Evolutionary conservation across 2,113 vertebrate genomes (phyloP).

Genomic region (Lamprologus ornatipinnis): DNA sequence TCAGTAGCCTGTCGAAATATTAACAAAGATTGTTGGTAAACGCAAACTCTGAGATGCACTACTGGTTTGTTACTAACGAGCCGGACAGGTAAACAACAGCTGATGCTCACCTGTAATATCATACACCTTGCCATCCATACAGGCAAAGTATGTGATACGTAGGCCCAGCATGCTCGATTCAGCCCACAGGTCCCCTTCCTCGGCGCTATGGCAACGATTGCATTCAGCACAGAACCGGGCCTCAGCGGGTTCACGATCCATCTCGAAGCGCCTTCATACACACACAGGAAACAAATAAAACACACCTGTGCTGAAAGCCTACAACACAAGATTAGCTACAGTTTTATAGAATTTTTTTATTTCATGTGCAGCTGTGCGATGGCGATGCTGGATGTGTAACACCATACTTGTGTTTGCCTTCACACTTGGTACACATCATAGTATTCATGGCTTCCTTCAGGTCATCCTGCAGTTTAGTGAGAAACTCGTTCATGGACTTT

Average conservation of each 20-base stretch:
- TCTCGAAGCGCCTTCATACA: conserved; percentile 83
- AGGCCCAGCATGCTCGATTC: conserved; percentile 93
- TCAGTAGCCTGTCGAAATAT: neutral
- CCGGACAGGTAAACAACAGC: neutral
- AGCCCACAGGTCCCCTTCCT: conserved; percentile 94
- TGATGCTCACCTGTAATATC: conserved; percentile 83
- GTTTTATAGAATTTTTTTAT: neutral
- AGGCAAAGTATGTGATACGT: conserved; percentile 90
- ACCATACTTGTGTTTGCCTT: conserved; percentile 88
- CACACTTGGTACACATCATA: conserved; percentile 93
- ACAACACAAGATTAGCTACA: neutral
- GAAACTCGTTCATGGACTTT: conserved; percentile 87
- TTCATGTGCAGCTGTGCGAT: neutral
- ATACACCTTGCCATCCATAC: conserved; percentile 90
- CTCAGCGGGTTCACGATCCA: conserved; percentile 80
- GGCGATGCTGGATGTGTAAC: neutral
- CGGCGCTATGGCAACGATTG: conserved; percentile 79
- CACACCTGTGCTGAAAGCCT: neutral
- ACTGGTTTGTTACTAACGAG: neutral
- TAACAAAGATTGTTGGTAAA: neutral
- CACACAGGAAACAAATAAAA: neutral
- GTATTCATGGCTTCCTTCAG: conserved; percentile 94
- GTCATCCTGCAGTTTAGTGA: conserved; percentile 90
- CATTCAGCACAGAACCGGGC: conserved; percentile 88
- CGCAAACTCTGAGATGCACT: neutral